Base-by-base conservation (phyloP, 2,797 vertebrate genomes). In the Phalloptychus januarius region DNA sequence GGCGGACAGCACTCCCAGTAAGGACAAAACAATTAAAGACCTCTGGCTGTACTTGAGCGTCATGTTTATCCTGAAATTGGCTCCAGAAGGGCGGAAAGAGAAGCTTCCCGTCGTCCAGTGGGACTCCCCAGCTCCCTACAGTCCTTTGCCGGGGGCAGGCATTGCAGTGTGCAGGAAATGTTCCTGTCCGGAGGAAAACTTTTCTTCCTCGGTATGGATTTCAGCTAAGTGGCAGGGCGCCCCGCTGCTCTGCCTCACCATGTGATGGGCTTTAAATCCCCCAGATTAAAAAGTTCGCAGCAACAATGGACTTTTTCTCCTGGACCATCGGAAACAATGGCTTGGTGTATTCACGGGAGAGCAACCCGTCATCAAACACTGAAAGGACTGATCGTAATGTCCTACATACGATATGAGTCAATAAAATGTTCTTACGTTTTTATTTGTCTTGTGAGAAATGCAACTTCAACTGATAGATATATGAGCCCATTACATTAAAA, bases 1-100 rank as follows among this genome's bases (percentile, higher is more conserved):
- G 0, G 96, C 96, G 3, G 97, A 96, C 38, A 97, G 74, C 63
- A 96, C 80, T 70, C 96, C 97, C 85, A 96, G 90, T 40, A 96
- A 78, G 40, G 92, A 90, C 79, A 97, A 83, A 0, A 96, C 95
- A 5, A 94, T 84, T 18, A 97, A 90, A 56, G 96, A 95, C 1
- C 96, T 94, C 86, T 96, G 95, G 88, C 96, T 94, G 93, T 96
- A 96, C 7, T 86, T 88, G 15, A 86, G 91, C 73, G 94, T 85
- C 97, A 97, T 97, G 38, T 74, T 91, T 71, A 20, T 76, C 72
- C 72, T 0, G 5, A 50, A 50, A 46, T 28, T 67, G 63, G 20
- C 31, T 71, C 50, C 76, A 36, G 31, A 48, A 33, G 28, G 10
- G 28, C 18, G 25, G 25, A 18, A 31, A 33, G 40, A 23, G 15